phyloP scores from a whole-genome alignment of 2,888 invertebrate species.

The Spodoptera littoralis region DNA sequence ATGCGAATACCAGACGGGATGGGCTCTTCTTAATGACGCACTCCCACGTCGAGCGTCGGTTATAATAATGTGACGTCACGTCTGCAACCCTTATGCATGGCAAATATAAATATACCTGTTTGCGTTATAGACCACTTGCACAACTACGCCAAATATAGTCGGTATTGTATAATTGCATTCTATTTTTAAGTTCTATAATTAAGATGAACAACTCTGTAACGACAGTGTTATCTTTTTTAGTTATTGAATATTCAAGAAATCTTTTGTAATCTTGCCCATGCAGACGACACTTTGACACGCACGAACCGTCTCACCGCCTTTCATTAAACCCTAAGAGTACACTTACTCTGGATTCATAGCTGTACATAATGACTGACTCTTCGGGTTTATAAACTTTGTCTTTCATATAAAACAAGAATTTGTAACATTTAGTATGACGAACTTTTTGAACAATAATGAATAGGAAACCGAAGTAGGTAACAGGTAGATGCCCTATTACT shows the following conservation, averaged over 20 bases:
- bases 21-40: conserved; percentile 48
- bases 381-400: conserved; percentile 2
- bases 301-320: conserved; percentile 28
- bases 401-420: too few species aligned
- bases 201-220: too few species aligned
- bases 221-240: neutral
- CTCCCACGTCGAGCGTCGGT: conserved; percentile 13
- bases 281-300: conserved; percentile 40
- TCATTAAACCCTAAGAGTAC: conserved; percentile 35
- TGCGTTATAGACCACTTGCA: too few species aligned
- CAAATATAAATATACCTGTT: neutral
- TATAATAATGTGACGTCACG: conserved; percentile 39
- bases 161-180: too few species aligned
- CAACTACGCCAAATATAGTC: too few species aligned
- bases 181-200: too few species aligned
- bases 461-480: conserved; percentile 5
- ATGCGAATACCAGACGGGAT: conserved; percentile 22
- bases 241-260: conserved; percentile 14
- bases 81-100: conserved; percentile 18
- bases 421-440: too few species aligned
- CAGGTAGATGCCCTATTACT: conserved; percentile 23
- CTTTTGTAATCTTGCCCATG: conserved; percentile 8
- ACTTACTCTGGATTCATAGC: conserved; percentile 46
- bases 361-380: conserved; percentile 5
- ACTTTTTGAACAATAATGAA: neutral